Evolutionary conservation across 2,888 invertebrate species (phyloP), one percentile per base, ranked within the genome.

Genomic region (Hemithea aestivaria): DNA sequence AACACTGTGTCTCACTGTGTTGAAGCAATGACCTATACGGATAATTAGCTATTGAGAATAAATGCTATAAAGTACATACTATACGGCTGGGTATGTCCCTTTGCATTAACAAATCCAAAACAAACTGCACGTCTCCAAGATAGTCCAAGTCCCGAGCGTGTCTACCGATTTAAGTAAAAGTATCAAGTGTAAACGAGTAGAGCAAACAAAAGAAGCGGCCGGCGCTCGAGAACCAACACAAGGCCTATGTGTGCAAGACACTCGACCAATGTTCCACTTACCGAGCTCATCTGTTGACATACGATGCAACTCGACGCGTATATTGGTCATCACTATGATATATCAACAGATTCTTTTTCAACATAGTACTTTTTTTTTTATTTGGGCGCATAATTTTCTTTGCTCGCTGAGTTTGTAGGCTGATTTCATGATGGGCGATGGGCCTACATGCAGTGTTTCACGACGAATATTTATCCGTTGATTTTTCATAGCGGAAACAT

Each of bases 261-360:
- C 34, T 30, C 30, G 38, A 57, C 51, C 50, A 56, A 53, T 54
- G 56, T 59, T 48, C 58, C 53, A 62, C 59, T 59, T 53, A 54
- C 44, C 40, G 41, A 46, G 38, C 35, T 45, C 40, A 35, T 38
- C 34, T 52, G 47, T 58, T 55, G 53, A 53, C 56, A 50, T 46
- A 51, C 48, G 51, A 45, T 45, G 30, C 39, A 44, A 49, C 39
- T 33, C 26, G 27, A 35, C 40, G 35, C 38, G 38, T 36, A 28
- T 22, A 25, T 11, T 27, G 45, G 35, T 38, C 42, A 38, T 45
- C 40, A 43, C 49, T 29, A 29, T 48, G 43, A 21, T 45, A 16
- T 4, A 2, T 4, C 16, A 16, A n/a, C n/a, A n/a, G n/a, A n/a
- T n/a, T n/a, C n/a, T n/a, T n/a, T n/a, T n/a, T n/a, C n/a, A n/a